Conservation (phyloP, 2,113 vertebrate genomes). For the Tachycineta bicolor region DNA sequence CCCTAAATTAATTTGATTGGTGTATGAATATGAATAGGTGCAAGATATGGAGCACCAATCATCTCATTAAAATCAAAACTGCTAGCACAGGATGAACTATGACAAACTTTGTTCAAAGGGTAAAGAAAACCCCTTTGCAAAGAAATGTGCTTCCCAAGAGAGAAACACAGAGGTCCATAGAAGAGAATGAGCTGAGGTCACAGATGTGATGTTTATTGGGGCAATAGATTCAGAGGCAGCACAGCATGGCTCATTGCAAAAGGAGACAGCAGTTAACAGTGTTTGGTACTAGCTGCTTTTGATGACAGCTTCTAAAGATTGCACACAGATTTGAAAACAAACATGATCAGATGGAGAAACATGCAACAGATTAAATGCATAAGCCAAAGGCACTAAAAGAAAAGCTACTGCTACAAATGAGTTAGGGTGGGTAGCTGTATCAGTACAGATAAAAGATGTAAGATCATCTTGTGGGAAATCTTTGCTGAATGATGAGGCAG, state of each 20-base stretch:
- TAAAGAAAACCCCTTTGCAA: neutral
- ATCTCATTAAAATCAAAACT: neutral
- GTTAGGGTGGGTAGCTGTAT: neutral
- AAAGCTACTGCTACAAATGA: neutral
- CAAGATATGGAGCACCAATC: neutral
- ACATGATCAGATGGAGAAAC: neutral
- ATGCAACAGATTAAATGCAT: neutral
- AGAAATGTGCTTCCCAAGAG: neutral
- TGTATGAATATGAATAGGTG: neutral
- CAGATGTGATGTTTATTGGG: conserved; percentile 65
- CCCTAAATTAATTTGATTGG: neutral
- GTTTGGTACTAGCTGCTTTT: conserved; percentile 4
- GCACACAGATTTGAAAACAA: conserved; percentile 16
- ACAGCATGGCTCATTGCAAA: conserved; percentile 59
- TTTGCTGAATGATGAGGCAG: neutral
- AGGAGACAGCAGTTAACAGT: conserved; percentile 19
- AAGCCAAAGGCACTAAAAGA: neutral
- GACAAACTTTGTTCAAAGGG: neutral
- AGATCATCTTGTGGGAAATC: conserved; percentile 12
- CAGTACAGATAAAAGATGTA: neutral
- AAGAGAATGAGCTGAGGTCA: conserved; percentile 29
- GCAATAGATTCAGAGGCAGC: conserved; percentile 55
- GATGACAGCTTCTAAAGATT: neutral
- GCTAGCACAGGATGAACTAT: neutral
- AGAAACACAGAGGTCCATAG: neutral